Conservation (phyloP, 1,140 invertebrate species). For the Apis florea region DNA sequence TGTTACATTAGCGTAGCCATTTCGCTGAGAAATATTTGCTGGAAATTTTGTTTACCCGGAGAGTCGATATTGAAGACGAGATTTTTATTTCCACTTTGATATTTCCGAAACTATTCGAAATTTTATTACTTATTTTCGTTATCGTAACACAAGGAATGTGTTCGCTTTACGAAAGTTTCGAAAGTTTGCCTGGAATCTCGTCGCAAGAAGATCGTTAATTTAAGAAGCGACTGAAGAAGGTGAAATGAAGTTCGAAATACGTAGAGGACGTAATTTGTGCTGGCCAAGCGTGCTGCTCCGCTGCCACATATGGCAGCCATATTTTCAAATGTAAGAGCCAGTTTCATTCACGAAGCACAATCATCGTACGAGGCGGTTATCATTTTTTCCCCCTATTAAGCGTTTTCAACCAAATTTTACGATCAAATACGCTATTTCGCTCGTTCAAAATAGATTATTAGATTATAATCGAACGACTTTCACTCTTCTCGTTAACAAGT, state of each 20-base stretch:
- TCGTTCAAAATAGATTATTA: neutral
- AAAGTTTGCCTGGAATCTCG: neutral
- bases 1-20: neutral
- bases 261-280: conserved; percentile 30
- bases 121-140: neutral
- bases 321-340: conserved; percentile 47
- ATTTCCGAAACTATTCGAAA: neutral
- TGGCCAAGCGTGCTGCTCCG: conserved; percentile 18
- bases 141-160: too few species aligned
- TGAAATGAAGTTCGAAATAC: neutral
- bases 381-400: neutral
- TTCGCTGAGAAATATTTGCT: conserved; percentile 6
- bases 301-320: conserved; percentile 65
- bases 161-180: neutral
- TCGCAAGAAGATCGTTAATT: neutral
- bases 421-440: too few species aligned
- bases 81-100: neutral
- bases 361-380: conserved; percentile 9
- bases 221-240: neutral
- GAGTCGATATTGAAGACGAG: conserved; percentile 43
- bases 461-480: too few species aligned
- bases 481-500: neutral
- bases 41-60: neutral
- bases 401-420: conserved; percentile 18
- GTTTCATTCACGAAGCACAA: conserved; percentile 32